These are phyloP conservation scores for Notamacropus eugenii DNA, from an alignment of 2,797 vertebrate genomes.

Conservation along the genomic window DNA sequence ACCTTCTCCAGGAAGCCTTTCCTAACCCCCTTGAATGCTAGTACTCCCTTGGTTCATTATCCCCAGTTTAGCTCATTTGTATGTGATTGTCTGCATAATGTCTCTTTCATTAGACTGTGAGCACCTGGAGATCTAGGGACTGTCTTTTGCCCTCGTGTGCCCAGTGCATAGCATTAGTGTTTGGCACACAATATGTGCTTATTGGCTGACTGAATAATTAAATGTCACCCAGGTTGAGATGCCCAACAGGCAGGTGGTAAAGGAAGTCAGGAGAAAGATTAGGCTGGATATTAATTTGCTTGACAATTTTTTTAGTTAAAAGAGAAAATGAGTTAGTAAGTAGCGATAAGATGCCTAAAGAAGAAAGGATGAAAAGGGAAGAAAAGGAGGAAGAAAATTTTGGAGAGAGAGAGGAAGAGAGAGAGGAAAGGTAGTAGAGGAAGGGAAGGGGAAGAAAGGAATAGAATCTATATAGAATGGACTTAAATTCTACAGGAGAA, in stretches of 20 bases:
- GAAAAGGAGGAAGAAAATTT: too few relatives aligned
- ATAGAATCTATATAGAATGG: not conserved
- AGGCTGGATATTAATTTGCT: not conserved
- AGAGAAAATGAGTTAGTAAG: not conserved
- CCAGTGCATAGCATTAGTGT: not conserved
- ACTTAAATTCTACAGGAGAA: not conserved
- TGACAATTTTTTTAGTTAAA: not conserved
- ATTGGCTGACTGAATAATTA: not conserved
- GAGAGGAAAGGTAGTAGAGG: too few relatives aligned
- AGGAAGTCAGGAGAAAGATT: not conserved
- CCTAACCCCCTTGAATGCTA: too few relatives aligned
- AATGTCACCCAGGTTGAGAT: not conserved
- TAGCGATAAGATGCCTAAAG: not conserved
- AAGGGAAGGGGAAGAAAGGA: not conserved
- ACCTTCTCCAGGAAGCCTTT: too few relatives aligned
- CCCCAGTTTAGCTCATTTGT: too few relatives aligned
- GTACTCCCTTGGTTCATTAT: too few relatives aligned
- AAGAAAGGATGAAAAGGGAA: not conserved
- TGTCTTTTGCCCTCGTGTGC: constrained; percentile 23
- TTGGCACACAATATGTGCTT: not conserved
- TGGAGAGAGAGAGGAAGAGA: too few relatives aligned
- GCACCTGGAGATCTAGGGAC: not conserved
- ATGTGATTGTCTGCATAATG: not conserved
- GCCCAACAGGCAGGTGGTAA: not conserved
- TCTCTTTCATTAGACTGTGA: not conserved